phyloP scores from a whole-genome alignment of 2,113 vertebrate genomes.

The Hemibagrus wyckioides region DNA sequence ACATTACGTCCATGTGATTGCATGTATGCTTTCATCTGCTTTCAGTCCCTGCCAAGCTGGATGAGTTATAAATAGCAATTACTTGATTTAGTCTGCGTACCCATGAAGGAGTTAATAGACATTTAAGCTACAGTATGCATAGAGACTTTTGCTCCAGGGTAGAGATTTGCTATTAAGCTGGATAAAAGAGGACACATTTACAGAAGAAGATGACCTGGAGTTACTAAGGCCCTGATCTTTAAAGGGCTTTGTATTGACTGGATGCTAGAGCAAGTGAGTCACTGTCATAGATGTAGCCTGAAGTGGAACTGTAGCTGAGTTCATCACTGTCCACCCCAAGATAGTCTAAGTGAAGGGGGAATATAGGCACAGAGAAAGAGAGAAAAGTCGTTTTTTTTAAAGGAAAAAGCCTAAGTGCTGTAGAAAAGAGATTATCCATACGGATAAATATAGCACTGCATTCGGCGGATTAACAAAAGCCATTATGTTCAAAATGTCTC shows the following conservation, averaged over 20 bases:
- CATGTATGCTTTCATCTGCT: background rate
- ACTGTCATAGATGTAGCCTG: conserved; percentile 16
- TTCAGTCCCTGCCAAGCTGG: background rate
- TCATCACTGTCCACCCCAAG: conserved; percentile 26
- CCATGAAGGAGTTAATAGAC: background rate
- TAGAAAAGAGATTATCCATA: conserved; percentile 61
- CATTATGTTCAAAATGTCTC: conserved; percentile 53
- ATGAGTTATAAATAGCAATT: conserved; percentile 2
- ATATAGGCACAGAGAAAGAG: background rate
- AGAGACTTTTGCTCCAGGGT: background rate
- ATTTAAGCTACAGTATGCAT: conserved; percentile 2
- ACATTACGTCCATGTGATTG: background rate
- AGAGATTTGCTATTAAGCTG: background rate
- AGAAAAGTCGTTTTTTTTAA: conserved; percentile 49
- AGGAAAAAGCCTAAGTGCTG: conserved; percentile 43
- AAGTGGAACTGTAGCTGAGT: conserved; percentile 21
- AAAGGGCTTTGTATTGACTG: conserved; percentile 20
- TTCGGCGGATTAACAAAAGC: conserved; percentile 59
- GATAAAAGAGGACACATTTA: background rate
- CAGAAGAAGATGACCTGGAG: background rate
- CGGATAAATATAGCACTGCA: conserved; percentile 63
- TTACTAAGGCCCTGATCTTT: conserved; percentile 23
- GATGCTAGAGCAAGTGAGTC: conserved; percentile 42
- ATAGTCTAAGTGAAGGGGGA: conserved; percentile 20
- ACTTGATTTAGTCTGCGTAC: background rate